Percentiles rank a stretch among this genome's conserved stretches.
Conservation (phyloP, 2,113 vertebrate genomes). For the Carassius auratus region DNA sequence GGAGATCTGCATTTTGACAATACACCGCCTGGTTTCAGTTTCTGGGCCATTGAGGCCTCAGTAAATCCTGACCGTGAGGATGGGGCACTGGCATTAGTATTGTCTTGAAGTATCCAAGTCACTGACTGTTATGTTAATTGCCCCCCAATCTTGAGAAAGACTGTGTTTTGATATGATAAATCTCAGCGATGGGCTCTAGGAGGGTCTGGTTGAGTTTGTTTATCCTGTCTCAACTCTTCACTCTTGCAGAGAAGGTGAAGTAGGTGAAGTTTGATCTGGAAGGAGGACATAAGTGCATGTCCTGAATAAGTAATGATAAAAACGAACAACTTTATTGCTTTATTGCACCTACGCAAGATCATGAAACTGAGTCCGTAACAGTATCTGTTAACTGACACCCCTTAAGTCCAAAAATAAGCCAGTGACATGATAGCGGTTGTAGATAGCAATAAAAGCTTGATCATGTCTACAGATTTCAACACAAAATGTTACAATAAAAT, state of each 20-base stretch:
- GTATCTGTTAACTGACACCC: not conserved
- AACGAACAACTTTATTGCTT: not conserved
- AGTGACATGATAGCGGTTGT: not conserved
- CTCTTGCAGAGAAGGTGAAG: not conserved
- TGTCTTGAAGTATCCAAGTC: not conserved
- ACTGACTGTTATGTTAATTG: not conserved
- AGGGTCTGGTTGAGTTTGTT: not conserved
- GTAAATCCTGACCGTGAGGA: conserved; percentile 6
- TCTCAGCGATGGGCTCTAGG: not conserved
- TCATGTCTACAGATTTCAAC: not conserved
- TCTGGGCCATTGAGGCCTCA: conserved; percentile 15
- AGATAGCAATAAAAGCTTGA: not conserved
- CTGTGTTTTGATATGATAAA: conserved; percentile 7
- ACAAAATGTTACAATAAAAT: not conserved
- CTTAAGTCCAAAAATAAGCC: not conserved
- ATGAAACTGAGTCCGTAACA: not conserved
- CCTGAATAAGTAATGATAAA: not conserved
- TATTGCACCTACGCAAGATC: not conserved
- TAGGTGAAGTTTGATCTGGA: not conserved
- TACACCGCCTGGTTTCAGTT: conserved; percentile 65
- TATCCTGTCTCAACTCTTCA: not conserved
- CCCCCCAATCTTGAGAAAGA: not conserved
- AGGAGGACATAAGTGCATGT: not conserved
- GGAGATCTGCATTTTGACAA: conserved; percentile 64
- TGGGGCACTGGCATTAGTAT: not conserved